These are phyloP conservation scores for Glomeris maerens DNA, from an alignment of 1,140 invertebrate genomes.

Conservation along the genomic window DNA sequence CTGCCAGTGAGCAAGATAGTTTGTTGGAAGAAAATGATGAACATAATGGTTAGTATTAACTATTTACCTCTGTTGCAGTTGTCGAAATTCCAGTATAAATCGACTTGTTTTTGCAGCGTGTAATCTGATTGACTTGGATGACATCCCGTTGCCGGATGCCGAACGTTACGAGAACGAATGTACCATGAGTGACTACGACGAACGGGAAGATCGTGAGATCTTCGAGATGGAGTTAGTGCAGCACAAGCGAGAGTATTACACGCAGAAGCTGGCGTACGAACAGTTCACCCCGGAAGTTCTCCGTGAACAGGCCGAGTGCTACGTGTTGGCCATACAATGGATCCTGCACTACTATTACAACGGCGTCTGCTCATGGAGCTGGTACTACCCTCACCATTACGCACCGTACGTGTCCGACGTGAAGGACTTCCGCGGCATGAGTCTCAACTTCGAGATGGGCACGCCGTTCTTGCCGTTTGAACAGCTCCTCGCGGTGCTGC, in stretches of 20 bases:
- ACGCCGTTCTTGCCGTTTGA: conserved; percentile 87
- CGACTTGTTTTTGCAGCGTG: no score
- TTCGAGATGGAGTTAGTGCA: conserved; percentile 55
- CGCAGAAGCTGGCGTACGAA: conserved; percentile 67
- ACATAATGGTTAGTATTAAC: no score
- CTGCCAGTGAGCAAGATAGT: conserved; percentile 16
- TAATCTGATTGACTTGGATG: no score
- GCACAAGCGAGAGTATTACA: conserved; percentile 83
- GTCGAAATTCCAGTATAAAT: no score
- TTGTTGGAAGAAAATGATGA: no score
- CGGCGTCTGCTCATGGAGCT: conserved; percentile 91
- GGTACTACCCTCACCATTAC: conserved; percentile 95
- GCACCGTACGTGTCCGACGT: conserved; percentile 91
- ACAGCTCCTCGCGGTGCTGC: conserved; percentile 83
- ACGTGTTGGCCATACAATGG: conserved; percentile 90
- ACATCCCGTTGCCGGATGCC: no score
- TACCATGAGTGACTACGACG: no score
- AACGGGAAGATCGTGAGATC: conserved; percentile 20
- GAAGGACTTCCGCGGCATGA: conserved; percentile 48
- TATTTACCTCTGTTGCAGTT: no score
- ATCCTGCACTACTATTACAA: conserved; percentile 93
- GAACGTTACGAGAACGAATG: no score
- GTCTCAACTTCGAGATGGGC: conserved; percentile 58
- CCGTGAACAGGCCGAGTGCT: conserved; percentile 64
- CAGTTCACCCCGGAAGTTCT: conserved; percentile 52